Base-by-base conservation (phyloP, 2,797 vertebrate species). In the Eospalax fontanierii region DNA sequence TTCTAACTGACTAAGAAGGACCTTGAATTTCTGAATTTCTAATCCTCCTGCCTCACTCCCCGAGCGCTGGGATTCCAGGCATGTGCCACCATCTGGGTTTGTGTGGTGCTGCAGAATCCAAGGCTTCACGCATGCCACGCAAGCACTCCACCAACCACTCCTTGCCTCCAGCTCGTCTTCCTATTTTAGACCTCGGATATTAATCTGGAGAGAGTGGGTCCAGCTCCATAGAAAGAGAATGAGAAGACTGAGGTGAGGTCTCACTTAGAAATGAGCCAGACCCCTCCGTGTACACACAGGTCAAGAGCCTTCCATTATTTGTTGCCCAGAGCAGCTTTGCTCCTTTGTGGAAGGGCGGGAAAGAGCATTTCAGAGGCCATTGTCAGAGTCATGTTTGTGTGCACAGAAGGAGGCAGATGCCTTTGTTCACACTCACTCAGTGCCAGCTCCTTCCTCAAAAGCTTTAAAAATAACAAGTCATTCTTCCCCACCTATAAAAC, bases 191-290 rank as follows among this genome's bases (percentile, higher is more conserved):
- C 76, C 59, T 78, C 4, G 2, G 19, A 76, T 82, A 89, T 50
- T 90, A 93, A 70, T 9, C 63, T 12, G 0, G 50, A 93, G 61
- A 80, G 70, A 50, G n/a, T 26, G 43, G 85, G 30, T 59, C 84
- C 22, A 5, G 46, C 24, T 85, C 46, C 28, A 78, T 5, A 35
- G 50, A 30, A 75, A 71, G 75, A 59, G 43, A 80, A 59, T 14
- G 14, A 54, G 11, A 54, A 65, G 70, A 68, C 66, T 30, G 28
- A 65, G 74, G 57, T 33, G 46, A 93, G 66, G 54, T 38, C 85
- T 59, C 61, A 38, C n/a, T 87, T 54, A 91, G 80, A 89, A 74
- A 91, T 18, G 50, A 95, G 79, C 61, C 65, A 33, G 68, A 82
- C 66, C 65, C 57, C 46, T 81, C 24, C 12, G 43, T 19, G 74